Evolutionary conservation across 2,113 vertebrate species (phyloP).

Genomic region (western clawed frog (Xenopus tropicalis)): DNA sequence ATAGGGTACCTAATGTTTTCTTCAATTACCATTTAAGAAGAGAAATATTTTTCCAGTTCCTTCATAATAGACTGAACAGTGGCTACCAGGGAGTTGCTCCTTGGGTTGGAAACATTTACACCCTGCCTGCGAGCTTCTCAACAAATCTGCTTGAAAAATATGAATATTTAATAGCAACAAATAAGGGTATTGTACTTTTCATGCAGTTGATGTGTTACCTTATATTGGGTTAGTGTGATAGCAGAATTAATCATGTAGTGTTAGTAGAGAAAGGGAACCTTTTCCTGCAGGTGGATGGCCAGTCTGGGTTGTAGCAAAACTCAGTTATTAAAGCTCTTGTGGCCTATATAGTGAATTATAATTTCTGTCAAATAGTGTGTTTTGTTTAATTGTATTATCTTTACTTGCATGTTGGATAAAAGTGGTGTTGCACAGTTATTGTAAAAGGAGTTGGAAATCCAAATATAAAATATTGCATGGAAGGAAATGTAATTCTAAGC

Average conservation of each 20-base stretch:
- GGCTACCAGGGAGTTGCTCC: neutral
- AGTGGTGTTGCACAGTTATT: too few relatives aligned
- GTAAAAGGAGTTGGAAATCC: too few relatives aligned
- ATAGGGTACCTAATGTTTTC: too few relatives aligned
- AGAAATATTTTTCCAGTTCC: too few relatives aligned
- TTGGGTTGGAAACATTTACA: neutral
- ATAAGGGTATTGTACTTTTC: neutral
- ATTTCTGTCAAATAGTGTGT: too few relatives aligned
- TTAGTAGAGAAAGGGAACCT: neutral
- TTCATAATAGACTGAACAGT: too few relatives aligned
- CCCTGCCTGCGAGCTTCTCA: neutral
- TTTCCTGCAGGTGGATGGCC: neutral
- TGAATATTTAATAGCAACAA: neutral
- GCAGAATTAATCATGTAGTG: slow-evolving; percentile 3
- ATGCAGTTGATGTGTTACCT: neutral
- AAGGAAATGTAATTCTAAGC: too few relatives aligned
- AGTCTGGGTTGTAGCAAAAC: neutral
- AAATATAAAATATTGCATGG: too few relatives aligned
- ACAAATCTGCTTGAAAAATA: neutral
- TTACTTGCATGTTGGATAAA: too few relatives aligned
- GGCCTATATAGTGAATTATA: too few relatives aligned
- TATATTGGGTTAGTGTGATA: neutral
- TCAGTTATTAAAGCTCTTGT: neutral
- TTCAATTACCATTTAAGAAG: too few relatives aligned
- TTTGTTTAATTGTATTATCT: too few relatives aligned